Percentiles rank a stretch among this genome's conserved stretches.
phyloP scores from a whole-genome alignment of 2,113 vertebrate species.

The Oxygymnocypris stewartii region DNA sequence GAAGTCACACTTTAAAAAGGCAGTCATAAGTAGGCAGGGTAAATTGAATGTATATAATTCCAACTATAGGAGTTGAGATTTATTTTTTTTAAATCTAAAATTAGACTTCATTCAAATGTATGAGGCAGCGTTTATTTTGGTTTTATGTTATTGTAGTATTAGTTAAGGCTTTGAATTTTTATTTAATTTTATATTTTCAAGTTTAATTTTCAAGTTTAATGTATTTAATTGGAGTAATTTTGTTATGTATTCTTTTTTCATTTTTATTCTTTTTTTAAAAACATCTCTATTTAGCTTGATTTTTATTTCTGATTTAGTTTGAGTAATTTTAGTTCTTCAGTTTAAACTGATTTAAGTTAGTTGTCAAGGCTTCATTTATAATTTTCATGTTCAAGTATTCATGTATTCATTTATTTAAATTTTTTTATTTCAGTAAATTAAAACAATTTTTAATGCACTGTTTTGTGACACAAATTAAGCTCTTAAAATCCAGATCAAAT shows the following conservation, averaged over 20 bases:
- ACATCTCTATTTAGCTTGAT: not conserved
- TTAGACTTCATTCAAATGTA: not conserved
- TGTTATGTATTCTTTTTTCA: not conserved
- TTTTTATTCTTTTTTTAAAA: not conserved
- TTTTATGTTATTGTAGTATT: not conserved
- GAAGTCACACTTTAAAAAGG: not conserved
- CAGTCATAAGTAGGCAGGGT: not conserved
- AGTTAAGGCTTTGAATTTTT: not conserved
- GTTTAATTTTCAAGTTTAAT: not conserved
- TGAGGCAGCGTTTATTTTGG: not conserved
- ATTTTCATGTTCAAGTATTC: not conserved
- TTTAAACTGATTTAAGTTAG: too few relatives aligned
- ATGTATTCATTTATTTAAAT: not conserved
- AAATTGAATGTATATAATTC: not conserved
- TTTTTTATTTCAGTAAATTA: too few relatives aligned
- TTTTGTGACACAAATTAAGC: too few relatives aligned
- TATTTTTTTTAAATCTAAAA: too few relatives aligned
- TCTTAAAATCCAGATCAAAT: too few relatives aligned
- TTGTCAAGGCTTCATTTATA: too few relatives aligned
- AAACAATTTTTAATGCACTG: too few relatives aligned
- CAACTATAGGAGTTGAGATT: not conserved
- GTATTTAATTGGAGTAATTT: too few relatives aligned
- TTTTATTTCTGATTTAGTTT: not conserved
- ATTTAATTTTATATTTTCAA: not conserved
- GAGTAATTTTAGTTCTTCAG: not conserved